Percentiles rank a stretch among this genome's conserved stretches.
Evolutionary conservation across 2,797 vertebrate species (phyloP).

Genomic region (Morus bassanus): DNA sequence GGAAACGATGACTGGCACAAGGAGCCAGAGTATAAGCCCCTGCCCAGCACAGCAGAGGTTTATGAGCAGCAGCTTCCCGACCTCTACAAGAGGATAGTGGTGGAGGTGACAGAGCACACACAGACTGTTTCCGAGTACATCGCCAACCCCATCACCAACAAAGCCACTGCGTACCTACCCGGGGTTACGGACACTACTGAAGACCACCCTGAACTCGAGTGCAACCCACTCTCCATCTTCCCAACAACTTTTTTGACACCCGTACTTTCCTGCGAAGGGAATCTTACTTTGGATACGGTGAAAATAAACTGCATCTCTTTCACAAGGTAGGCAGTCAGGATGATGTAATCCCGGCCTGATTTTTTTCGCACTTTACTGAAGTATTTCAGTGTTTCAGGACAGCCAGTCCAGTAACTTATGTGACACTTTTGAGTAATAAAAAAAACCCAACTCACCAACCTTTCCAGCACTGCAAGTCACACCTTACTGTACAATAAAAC

Average conservation of each 20-base stretch:
- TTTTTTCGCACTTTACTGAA: accelerated
- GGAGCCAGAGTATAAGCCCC: neutral
- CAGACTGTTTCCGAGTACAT: neutral
- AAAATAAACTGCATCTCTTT: slow-evolving; percentile 79
- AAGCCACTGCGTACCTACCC: slow-evolving; percentile 68
- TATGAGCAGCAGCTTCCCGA: slow-evolving; percentile 5
- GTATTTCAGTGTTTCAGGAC: too few species aligned
- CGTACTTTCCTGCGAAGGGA: slow-evolving; percentile 54
- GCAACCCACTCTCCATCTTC: slow-evolving; percentile 22
- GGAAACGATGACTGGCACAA: neutral
- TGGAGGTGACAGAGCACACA: slow-evolving; percentile 55
- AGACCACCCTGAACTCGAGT: slow-evolving; percentile 43
- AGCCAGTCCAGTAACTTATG: accelerated
- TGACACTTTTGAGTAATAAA: neutral
- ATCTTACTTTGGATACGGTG: slow-evolving; percentile 83
- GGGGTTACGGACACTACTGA: neutral
- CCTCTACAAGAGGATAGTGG: slow-evolving; percentile 80
- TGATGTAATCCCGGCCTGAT: accelerated
- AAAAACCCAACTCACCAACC: neutral
- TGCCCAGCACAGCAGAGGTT: neutral
- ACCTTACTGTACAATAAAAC: accelerated
- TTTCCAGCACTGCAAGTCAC: neutral
- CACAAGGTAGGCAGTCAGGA: neutral
- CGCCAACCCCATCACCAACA: slow-evolving; percentile 29
- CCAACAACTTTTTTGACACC: slow-evolving; percentile 31